These are phyloP conservation scores for Marcusenius ussheri DNA, from an alignment of 2,113 vertebrate genomes.

Conservation along the genomic window DNA sequence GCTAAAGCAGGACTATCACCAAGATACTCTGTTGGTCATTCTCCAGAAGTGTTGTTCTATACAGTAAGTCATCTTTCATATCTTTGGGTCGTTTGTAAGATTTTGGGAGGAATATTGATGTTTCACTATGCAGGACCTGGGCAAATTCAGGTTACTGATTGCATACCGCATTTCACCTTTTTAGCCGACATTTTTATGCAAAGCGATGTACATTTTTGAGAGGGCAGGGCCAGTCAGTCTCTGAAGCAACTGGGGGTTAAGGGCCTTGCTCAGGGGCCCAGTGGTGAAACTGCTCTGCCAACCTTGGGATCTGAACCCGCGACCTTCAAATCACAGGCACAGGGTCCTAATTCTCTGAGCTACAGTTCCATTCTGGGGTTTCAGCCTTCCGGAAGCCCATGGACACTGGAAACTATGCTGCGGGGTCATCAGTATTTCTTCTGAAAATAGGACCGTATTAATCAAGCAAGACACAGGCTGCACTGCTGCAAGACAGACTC, in stretches of 20 bases:
- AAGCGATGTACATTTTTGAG: background rate
- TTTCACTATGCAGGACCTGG: background rate
- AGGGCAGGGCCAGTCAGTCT: background rate
- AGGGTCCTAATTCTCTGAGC: background rate
- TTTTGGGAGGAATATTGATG: background rate
- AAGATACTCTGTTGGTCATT: background rate
- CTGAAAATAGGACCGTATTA: background rate
- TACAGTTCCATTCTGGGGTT: background rate
- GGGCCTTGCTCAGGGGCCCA: background rate
- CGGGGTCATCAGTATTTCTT: background rate
- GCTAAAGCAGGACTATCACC: background rate
- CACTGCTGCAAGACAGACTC: background rate
- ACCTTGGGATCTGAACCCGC: background rate
- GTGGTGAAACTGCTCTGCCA: background rate
- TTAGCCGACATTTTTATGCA: background rate
- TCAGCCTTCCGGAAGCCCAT: background rate
- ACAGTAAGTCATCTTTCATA: background rate
- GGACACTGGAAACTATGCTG: background rate
- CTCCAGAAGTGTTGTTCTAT: background rate
- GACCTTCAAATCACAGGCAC: background rate
- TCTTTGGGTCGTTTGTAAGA: background rate
- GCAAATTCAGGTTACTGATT: background rate
- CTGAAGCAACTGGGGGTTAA: background rate
- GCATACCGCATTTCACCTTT: background rate
- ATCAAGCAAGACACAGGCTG: background rate